phyloP scores from a whole-genome alignment of 2,888 invertebrate genomes.

The Schizaphis graminum region DNA sequence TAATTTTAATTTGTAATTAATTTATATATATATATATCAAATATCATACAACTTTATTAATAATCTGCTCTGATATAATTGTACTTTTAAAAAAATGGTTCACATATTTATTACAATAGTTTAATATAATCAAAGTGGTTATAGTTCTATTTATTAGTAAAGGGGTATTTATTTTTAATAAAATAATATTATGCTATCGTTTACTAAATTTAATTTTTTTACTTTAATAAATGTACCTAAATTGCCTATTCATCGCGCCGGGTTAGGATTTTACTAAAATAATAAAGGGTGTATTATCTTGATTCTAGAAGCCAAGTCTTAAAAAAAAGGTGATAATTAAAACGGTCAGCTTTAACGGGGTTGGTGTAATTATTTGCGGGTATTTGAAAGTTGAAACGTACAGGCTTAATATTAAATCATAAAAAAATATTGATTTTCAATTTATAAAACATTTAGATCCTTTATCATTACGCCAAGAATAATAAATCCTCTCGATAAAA shows the following conservation, averaged over 20 bases:
- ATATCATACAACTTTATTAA: background rate
- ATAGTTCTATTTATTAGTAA: background rate
- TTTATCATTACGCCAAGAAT: background rate
- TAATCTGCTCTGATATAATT: background rate
- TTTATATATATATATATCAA: background rate
- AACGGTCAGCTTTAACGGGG: background rate
- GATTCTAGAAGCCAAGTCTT: slow-evolving; percentile 10
- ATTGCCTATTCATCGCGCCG: slow-evolving; percentile 49
- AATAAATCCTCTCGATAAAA: background rate
- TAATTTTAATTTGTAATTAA: background rate
- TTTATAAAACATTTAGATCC: background rate
- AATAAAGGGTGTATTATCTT: background rate
- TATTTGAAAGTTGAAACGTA: background rate
- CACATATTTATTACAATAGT: background rate
- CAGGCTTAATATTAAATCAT: background rate
- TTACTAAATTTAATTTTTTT: background rate
- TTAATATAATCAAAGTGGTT: background rate
- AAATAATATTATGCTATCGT: background rate
- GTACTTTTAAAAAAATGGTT: background rate
- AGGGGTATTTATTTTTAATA: background rate
- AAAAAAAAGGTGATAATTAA: slow-evolving; percentile 41
- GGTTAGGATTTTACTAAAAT: slow-evolving; percentile 6
- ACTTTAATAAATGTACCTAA: background rate
- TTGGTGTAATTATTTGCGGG: background rate
- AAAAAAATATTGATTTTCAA: slow-evolving; percentile 25